Base-by-base conservation (phyloP, 2,113 vertebrate species). In the Podarcis raffonei region DNA sequence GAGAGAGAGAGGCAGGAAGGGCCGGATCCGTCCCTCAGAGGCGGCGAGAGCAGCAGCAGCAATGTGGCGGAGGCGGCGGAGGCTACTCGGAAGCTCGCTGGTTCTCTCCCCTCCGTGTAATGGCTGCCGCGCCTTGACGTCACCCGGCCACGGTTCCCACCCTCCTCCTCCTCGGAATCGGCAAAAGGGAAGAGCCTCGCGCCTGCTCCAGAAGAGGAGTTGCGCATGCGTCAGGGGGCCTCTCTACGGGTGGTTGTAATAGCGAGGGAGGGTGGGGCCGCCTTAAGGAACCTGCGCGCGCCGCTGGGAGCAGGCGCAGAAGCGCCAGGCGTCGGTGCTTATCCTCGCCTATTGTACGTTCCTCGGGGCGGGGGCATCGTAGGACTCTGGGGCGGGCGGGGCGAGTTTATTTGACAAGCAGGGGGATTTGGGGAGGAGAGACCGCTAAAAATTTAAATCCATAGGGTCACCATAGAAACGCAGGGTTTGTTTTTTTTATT, bases 91-190 rank as follows among this genome's bases (percentile, higher is more conserved):
- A 78, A 89, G 81, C 96, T 95, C 94, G 39, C 90, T 85, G 7
- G 37, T 74, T 84, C 90, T 42, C 57, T 37, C 78, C 83, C 75
- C 75, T 87, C 88, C 89, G 91, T 93, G 94, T 95, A 95, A 96
- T 96, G 95, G 95, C 95, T 89, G 94, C 95, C 93, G 93, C 94
- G 92, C 89, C 88, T 90, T 96, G 95, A 96, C 94, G 94, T 95
- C 92, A 95, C 75, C 92, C 65, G 16, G 71, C 85, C 90, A 86
- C 90, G 1, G 88, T 93, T 92, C 20, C 85, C 93, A 66, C 93
- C 81, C 72, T 69, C 62, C 77, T 86, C 53, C 48, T 22, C 53
- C 78, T 87, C 82, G 48, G 32, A 66, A 76, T 32, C 74, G 71
- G 32, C 48, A 48, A 48, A 57, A 22, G 1, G 87, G 71, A n/a